Evolutionary conservation across 2,797 vertebrate species (phyloP).

Genomic region (Clarias fuscus): DNA sequence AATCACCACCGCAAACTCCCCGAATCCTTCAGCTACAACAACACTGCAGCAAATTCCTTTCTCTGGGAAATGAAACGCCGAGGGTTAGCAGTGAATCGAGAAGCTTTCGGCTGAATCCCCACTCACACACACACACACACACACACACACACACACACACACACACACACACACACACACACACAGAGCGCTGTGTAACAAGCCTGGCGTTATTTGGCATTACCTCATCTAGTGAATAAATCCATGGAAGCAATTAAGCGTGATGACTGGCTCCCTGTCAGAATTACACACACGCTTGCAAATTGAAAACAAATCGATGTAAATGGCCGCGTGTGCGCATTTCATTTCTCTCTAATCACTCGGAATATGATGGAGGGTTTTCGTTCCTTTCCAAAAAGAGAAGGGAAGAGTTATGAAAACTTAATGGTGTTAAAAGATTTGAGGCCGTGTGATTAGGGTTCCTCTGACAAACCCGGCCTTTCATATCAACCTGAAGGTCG

Average conservation of each 20-base stretch:
- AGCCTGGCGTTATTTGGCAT: slow-evolving; percentile 62
- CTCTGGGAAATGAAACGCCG: slow-evolving; percentile 50
- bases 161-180: neutral
- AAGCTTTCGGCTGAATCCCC: neutral
- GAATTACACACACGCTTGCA: slow-evolving; percentile 44
- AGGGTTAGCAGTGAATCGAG: neutral
- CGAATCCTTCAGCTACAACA: slow-evolving; percentile 37
- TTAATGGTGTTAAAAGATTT: slow-evolving; percentile 58
- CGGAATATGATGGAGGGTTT: slow-evolving; percentile 32
- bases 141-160: neutral
- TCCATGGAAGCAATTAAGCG: slow-evolving; percentile 77
- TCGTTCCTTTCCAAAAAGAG: slow-evolving; percentile 39
- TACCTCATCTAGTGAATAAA: slow-evolving; percentile 73
- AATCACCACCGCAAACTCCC: slow-evolving; percentile 37
- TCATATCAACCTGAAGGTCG: neutral
- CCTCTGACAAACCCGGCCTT: slow-evolving; percentile 8
- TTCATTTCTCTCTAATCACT: slow-evolving; percentile 57
- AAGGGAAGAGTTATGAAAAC: slow-evolving; percentile 55
- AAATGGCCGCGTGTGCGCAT: slow-evolving; percentile 54
- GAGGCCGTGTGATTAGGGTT: slow-evolving; percentile 60
- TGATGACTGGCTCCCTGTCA: slow-evolving; percentile 63
- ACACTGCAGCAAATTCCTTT: slow-evolving; percentile 31
- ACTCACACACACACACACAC: slow-evolving; percentile 16
- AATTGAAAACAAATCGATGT: slow-evolving; percentile 59
- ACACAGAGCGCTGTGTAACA: neutral